A percentile compares a stretch with the other conserved stretches of the same genome.
Conservation (phyloP, 2,888 invertebrate species). For the Isotomurus palustris region DNA sequence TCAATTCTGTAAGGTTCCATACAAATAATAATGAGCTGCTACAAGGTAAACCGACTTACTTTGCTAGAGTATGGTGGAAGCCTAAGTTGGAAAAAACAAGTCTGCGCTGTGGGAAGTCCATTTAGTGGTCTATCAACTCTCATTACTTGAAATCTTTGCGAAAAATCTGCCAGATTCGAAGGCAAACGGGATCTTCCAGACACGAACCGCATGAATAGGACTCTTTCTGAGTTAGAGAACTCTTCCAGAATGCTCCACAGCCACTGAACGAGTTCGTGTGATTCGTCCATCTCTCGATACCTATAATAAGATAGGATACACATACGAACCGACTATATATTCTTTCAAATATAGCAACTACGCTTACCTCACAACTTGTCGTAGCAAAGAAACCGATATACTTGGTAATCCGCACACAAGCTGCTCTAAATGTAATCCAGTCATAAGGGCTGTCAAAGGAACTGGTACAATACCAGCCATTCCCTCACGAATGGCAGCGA, state of each 20-base stretch:
- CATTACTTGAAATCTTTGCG: slow-evolving; percentile 62
- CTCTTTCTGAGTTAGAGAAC: slow-evolving; percentile 60
- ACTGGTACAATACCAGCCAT: slow-evolving; percentile 63
- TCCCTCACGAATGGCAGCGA: slow-evolving; percentile 59
- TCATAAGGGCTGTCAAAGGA: slow-evolving; percentile 59
- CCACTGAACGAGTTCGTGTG: slow-evolving; percentile 59
- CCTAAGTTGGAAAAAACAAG: slow-evolving; percentile 59
- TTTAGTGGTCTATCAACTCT: slow-evolving; percentile 55
- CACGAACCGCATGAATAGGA: slow-evolving; percentile 63
- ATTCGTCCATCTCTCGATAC: slow-evolving; percentile 62
- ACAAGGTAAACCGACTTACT: no score
- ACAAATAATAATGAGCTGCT: slow-evolving; percentile 2
- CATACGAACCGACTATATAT: neutral
- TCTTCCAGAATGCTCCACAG: slow-evolving; percentile 61
- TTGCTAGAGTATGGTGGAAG: slow-evolving; percentile 59
- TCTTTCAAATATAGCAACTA: neutral
- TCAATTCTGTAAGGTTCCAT: no score
- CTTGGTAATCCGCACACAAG: slow-evolving; percentile 61
- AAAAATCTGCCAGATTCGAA: slow-evolving; percentile 61
- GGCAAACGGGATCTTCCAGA: slow-evolving; percentile 62
- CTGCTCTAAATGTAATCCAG: slow-evolving; percentile 59
- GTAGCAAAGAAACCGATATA: slow-evolving; percentile 58
- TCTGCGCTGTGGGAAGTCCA: slow-evolving; percentile 43
- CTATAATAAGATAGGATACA: slow-evolving; percentile 50
- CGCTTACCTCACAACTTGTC: slow-evolving; percentile 59